Conservation (phyloP, 2,797 vertebrate genomes). For the Euthynnus affinis region DNA sequence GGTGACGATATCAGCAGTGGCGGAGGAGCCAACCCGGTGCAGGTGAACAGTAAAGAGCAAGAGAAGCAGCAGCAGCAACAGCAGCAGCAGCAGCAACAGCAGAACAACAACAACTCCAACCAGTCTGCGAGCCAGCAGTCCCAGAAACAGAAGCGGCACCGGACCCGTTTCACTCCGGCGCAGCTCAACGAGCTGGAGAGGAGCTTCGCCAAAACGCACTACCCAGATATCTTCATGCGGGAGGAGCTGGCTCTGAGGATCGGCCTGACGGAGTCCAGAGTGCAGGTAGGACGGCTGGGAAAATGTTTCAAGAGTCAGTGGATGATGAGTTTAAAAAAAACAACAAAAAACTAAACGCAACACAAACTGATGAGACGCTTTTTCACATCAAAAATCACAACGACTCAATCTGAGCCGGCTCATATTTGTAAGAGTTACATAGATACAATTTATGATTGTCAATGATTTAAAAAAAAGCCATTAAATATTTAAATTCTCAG, state of each 20-base stretch:
- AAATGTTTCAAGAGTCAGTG: neutral
- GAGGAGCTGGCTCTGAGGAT: constrained; percentile 97
- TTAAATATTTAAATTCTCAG: neutral
- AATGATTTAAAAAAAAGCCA: too few relatives aligned
- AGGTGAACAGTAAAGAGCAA: constrained; percentile 92
- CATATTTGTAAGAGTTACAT: too few relatives aligned
- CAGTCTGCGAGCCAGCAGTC: constrained; percentile 84
- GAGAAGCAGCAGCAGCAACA: constrained; percentile 92
- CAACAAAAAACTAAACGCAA: too few relatives aligned
- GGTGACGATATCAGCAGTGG: constrained; percentile 93
- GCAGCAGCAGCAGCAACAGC: constrained; percentile 76
- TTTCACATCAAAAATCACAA: too few relatives aligned
- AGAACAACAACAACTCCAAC: constrained; percentile 80
- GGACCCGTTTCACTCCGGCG: constrained; percentile 97
- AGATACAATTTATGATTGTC: too few relatives aligned
- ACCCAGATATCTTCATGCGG: constrained; percentile 99
- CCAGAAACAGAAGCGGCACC: constrained; percentile 96
- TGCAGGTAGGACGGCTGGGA: constrained; percentile 71
- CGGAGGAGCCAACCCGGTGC: constrained; percentile 91
- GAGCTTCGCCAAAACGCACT: constrained; percentile 99
- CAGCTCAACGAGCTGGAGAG: constrained; percentile 98
- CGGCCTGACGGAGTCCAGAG: constrained; percentile 96
- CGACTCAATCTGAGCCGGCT: neutral
- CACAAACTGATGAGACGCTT: too few relatives aligned
- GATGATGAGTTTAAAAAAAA: too few relatives aligned